Conservation (phyloP, 2,888 invertebrate genomes). For the Spilosoma lubricipeda region DNA sequence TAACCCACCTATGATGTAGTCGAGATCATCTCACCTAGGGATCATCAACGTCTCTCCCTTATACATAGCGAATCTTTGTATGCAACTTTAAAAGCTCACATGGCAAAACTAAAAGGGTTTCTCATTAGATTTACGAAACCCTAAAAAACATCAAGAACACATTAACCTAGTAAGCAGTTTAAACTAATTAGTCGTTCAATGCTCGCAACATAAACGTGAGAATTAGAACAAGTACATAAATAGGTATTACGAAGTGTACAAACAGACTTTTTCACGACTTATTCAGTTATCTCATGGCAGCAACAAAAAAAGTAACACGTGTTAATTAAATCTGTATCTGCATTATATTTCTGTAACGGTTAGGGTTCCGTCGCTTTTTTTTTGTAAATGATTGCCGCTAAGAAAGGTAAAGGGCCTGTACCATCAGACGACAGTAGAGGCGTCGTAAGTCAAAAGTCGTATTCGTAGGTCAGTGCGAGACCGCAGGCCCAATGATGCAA, state of each 20-base stretch:
- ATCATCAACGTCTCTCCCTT: too few species aligned
- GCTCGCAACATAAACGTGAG: background rate
- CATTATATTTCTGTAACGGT: background rate
- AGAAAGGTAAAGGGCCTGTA: too few species aligned
- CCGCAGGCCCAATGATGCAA: too few species aligned
- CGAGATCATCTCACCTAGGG: too few species aligned
- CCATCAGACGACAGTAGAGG: background rate
- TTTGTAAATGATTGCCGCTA: background rate
- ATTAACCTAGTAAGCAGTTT: background rate
- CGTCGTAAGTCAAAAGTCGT: too few species aligned
- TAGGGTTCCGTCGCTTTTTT: background rate
- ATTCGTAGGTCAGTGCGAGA: too few species aligned
- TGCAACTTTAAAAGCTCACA: too few species aligned
- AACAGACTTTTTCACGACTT: constrained; percentile 12
- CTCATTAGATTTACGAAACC: background rate
- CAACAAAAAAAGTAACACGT: background rate
- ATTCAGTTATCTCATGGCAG: background rate
- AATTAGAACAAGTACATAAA: background rate
- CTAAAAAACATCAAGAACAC: background rate
- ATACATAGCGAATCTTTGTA: too few species aligned
- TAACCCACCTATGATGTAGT: too few species aligned
- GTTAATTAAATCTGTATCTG: background rate
- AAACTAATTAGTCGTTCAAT: background rate
- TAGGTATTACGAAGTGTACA: constrained; percentile 8
- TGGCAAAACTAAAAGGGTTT: too few species aligned